Conservation (phyloP, 1,140 invertebrate genomes). For the Periplaneta americana region DNA sequence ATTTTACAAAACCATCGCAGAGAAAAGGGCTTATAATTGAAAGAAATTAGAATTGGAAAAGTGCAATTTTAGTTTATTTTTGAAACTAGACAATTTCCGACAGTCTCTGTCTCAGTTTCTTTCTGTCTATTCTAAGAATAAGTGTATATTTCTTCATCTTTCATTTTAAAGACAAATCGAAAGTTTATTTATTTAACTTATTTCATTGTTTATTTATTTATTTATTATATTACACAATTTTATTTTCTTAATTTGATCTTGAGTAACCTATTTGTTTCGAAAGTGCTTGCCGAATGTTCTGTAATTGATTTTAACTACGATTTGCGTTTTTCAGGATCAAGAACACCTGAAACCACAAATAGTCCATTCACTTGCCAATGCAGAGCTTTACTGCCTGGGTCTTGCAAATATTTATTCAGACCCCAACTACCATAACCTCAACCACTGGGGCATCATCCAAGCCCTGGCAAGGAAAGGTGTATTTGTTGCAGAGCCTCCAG, state of each 20-base stretch:
- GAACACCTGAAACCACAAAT: slow-evolving; percentile 92
- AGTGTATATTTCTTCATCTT: too few species aligned
- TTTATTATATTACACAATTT: background rate
- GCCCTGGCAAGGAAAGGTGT: slow-evolving; percentile 88
- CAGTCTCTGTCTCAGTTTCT: too few species aligned
- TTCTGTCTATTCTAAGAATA: too few species aligned
- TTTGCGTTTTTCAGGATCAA: slow-evolving; percentile 66
- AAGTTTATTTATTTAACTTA: too few species aligned
- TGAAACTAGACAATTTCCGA: too few species aligned
- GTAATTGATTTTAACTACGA: too few species aligned
- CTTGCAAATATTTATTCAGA: slow-evolving; percentile 95
- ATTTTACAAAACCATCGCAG: too few species aligned
- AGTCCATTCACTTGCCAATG: slow-evolving; percentile 85
- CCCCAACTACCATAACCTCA: slow-evolving; percentile 90
- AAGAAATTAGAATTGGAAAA: too few species aligned
- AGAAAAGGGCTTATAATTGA: too few species aligned
- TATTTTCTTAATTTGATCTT: background rate
- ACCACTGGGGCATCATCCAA: slow-evolving; percentile 91
- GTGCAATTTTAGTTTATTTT: too few species aligned
- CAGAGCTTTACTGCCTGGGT: slow-evolving; percentile 93
- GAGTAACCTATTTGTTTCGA: background rate
- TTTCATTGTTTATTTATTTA: background rate
- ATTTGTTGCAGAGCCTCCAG: slow-evolving; percentile 75
- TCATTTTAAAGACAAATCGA: too few species aligned
- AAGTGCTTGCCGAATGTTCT: too few species aligned